Base-by-base conservation (phyloP, 2,113 vertebrate species). In the Hyperopisus bebe region DNA sequence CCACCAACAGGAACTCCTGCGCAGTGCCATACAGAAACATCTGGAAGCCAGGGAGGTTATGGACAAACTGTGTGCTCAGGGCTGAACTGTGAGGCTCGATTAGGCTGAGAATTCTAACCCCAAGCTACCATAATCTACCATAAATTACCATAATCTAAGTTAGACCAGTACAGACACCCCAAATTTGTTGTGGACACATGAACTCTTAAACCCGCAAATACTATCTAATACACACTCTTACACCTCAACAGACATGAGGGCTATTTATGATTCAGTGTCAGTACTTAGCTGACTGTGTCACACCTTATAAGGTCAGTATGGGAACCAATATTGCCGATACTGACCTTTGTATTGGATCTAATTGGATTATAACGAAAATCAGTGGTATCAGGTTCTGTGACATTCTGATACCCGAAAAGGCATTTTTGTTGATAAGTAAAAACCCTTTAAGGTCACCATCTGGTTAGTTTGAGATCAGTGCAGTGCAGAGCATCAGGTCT, bases 11-110 rank as follows among this genome's bases (percentile, higher is more conserved):
- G 80, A 51, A 58, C 50, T 31, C 31, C 42, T 48, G 53, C n/a
- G 42, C 39, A 17, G 86, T 82, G 31, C 42, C 55, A 21, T 42
- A 89, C 77, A 86, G 83, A 24, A 8, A 8, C 19, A 82, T 19
- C 46, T 48, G 47, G 82, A 47, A 53, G 24, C 19, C 53, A 58
- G 6, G 53, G 19, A 24, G 21, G 47, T 3, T 11, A 80, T 51
- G 13, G 55, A 93, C 91, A 94, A 93, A 94, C 90, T 58, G 88
- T 44, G 74, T 55, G 53, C 53, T 55, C 53, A 55, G 19, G 5
- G 53, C 53, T 21, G 5, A 1, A 6, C 53, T 21, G 53, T 17
- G 53, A 55, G 53, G 53, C 53, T 55, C 19, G 17, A 1, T 21
- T 55, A 55, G 19, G 53, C 19, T 55, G 19, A 6, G 19, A 55